Conservation (phyloP, 2,797 vertebrate genomes). For the Sebastiscus tertius region DNA sequence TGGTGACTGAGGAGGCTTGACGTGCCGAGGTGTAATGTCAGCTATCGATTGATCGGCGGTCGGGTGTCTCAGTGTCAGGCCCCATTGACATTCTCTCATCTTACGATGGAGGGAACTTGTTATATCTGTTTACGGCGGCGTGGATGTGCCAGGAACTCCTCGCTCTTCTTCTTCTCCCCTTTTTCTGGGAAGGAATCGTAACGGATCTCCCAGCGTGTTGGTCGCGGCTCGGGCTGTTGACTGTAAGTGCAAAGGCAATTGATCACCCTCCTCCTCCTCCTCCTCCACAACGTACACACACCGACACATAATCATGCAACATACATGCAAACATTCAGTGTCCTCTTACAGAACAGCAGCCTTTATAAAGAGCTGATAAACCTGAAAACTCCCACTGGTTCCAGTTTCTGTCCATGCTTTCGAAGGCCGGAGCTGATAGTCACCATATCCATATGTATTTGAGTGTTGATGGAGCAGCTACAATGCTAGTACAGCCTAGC, state of each 20-base stretch:
- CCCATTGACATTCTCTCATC: constrained; percentile 85
- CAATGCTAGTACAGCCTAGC: too few species aligned
- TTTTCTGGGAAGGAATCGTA: constrained; percentile 73
- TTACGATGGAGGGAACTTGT: constrained; percentile 76
- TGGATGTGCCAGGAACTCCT: constrained; percentile 78
- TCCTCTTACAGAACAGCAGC: not conserved
- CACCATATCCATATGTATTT: too few species aligned
- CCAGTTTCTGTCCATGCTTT: not conserved
- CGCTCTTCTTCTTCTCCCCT: constrained; percentile 2
- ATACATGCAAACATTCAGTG: constrained; percentile 5
- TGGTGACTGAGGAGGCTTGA: constrained; percentile 42
- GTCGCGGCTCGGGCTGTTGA: constrained; percentile 31
- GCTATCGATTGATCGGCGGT: constrained; percentile 72
- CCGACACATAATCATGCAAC: not conserved
- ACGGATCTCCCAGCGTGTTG: constrained; percentile 57
- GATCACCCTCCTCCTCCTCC: constrained; percentile 28
- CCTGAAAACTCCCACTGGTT: not conserved
- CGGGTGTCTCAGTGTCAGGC: constrained; percentile 79
- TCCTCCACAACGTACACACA: not conserved
- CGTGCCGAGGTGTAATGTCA: constrained; percentile 75
- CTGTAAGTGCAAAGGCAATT: constrained; percentile 62
- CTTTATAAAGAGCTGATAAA: not conserved
- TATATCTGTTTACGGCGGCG: constrained; percentile 66
- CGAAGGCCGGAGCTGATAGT: not conserved
- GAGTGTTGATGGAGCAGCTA: too few species aligned